Evolutionary conservation across 2,888 invertebrate species (phyloP).

Genomic region (Nemurella pictetii): DNA sequence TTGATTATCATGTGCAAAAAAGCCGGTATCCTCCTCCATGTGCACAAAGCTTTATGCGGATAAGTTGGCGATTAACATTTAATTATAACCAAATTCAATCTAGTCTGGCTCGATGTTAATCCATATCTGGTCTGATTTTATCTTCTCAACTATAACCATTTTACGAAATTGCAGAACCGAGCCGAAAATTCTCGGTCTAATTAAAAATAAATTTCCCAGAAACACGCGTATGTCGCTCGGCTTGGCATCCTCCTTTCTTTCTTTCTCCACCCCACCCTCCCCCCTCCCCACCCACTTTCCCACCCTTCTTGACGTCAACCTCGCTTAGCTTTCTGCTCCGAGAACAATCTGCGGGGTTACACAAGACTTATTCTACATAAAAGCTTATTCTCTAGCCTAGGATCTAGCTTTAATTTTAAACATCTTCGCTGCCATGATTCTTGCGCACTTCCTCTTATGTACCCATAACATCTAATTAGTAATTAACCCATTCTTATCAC

Average conservation of each 20-base stretch:
- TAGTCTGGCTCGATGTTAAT: background rate
- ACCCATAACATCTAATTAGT: conserved; percentile 4
- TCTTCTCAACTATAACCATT: background rate
- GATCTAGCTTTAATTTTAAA: background rate
- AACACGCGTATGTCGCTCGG: background rate
- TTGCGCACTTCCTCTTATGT: background rate
- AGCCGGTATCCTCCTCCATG: too few species aligned
- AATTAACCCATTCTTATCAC: conserved; percentile 26
- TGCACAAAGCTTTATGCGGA: too few species aligned
- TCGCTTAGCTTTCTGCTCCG: background rate
- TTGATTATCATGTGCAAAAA: too few species aligned
- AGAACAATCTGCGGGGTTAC: background rate
- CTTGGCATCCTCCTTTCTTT: background rate
- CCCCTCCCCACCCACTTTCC: background rate
- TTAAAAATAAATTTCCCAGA: background rate
- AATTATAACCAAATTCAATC: background rate
- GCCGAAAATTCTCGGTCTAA: background rate
- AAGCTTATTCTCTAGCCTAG: background rate
- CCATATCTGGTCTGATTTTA: background rate
- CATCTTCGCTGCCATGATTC: background rate
- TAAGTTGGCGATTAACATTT: background rate
- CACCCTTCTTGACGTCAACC: background rate
- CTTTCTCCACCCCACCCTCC: background rate
- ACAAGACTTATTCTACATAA: background rate
- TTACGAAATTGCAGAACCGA: background rate